Conservation (phyloP, 2,888 invertebrate species). For the Drymonia ruficornis region DNA sequence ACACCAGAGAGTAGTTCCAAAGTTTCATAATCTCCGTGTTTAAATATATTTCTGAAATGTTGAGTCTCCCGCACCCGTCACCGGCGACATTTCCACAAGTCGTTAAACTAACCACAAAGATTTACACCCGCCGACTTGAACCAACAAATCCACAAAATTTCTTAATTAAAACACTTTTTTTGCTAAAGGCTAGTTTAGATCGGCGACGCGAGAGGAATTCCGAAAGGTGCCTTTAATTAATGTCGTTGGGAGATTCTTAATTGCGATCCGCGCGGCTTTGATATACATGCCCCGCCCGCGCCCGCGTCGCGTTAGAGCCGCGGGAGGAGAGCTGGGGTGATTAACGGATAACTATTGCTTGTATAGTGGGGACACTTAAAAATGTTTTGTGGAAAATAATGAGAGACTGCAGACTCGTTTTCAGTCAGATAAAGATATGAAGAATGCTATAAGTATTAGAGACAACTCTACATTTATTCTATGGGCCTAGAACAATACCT, state of each 20-base stretch:
- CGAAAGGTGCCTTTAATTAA: conserved; percentile 75
- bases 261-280: conserved; percentile 69
- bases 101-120: conserved; percentile 19
- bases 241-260: conserved; percentile 74
- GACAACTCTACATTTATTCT: too few relatives aligned
- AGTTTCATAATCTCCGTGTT: neutral
- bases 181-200: conserved; percentile 74
- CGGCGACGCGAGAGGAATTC: conserved; percentile 38
- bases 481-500: too few relatives aligned
- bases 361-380: neutral
- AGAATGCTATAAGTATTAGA: too few relatives aligned
- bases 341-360: conserved; percentile 1
- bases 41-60: neutral
- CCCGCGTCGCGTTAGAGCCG: conserved; percentile 19
- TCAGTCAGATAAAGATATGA: neutral
- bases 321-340: neutral
- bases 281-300: conserved; percentile 38
- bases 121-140: conserved; percentile 15
- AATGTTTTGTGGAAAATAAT: neutral
- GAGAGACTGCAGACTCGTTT: neutral
- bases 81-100: conserved; percentile 9
- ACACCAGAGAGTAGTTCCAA: too few relatives aligned
- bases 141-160: conserved; percentile 53
- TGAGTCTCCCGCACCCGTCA: neutral
- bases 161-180: conserved; percentile 75